Evolutionary conservation across 2,888 invertebrate genomes (phyloP).

Genomic region (Cinara cedri): DNA sequence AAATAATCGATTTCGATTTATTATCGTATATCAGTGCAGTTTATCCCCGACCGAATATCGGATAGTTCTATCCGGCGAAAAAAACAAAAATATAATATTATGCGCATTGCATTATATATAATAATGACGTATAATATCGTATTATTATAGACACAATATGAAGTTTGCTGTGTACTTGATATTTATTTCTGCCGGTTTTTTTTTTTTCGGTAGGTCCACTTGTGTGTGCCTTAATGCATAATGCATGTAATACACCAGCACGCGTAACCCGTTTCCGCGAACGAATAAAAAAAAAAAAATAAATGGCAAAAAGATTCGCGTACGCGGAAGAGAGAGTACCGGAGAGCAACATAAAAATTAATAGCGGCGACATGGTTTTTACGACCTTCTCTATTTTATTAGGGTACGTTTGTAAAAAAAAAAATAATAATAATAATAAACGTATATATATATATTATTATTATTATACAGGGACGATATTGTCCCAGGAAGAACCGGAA

Average conservation of each 20-base stretch:
- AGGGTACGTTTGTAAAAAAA: constrained; percentile 56
- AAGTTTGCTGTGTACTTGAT: constrained; percentile 49
- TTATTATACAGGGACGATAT: constrained; percentile 52
- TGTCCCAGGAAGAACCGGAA: constrained; percentile 54
- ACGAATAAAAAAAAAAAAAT: constrained; percentile 55
- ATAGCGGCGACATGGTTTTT: constrained; percentile 56
- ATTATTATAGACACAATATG: constrained; percentile 18
- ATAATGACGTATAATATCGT: not conserved
- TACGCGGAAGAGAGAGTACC: constrained; percentile 14
- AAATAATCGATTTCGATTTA: not conserved
- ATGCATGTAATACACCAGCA: constrained; percentile 55
- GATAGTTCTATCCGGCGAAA: not conserved
- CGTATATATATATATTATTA: not conserved
- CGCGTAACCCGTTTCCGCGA: constrained; percentile 57
- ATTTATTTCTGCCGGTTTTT: constrained; percentile 32
- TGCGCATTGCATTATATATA: not conserved
- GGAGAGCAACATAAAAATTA: constrained; percentile 54
- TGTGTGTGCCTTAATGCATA: constrained; percentile 55
- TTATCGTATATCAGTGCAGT: not conserved
- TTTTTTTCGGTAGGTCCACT: constrained; percentile 54
- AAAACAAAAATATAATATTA: not conserved
- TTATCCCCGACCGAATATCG: constrained; percentile 15
- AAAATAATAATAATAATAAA: constrained; percentile 9
- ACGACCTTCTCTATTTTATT: constrained; percentile 55
- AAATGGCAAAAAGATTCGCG: constrained; percentile 55